Evolutionary conservation across 2,113 vertebrate species (phyloP).

Genomic region (Centropus unirufus): DNA sequence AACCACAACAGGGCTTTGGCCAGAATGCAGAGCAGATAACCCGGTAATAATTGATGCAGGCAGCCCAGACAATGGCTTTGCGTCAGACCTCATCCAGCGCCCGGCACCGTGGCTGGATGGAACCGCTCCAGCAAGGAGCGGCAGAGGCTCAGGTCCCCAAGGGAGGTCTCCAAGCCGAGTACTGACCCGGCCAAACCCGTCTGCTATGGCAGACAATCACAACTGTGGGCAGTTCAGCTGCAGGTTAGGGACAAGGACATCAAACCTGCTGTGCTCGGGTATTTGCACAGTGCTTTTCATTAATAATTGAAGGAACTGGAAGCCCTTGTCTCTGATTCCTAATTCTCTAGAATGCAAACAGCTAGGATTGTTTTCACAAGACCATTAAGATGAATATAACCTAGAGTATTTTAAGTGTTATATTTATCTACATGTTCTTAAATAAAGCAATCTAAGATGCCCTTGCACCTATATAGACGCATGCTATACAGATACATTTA

Average conservation of each 20-base stretch:
- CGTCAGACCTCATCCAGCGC: neutral
- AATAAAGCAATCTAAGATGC: neutral
- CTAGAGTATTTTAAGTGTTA: neutral
- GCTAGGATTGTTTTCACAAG: neutral
- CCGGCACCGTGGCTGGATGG: neutral
- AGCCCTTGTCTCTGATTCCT: neutral
- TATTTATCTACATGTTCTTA: neutral
- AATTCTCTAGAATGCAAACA: neutral
- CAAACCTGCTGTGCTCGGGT: neutral
- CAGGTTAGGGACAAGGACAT: neutral
- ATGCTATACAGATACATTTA: neutral
- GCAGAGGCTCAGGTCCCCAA: neutral
- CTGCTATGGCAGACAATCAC: neutral
- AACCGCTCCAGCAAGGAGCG: neutral
- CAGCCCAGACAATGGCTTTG: neutral
- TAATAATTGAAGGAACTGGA: slow-evolving; percentile 30
- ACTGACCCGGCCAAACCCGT: neutral
- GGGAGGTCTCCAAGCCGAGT: neutral
- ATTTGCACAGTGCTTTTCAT: slow-evolving; percentile 29
- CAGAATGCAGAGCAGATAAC: neutral
- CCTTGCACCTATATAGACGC: neutral
- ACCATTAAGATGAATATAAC: neutral
- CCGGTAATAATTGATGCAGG: neutral
- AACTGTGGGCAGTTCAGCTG: neutral
- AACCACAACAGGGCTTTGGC: neutral